Percentiles rank a stretch among this genome's conserved stretches.
Evolutionary conservation across 2,888 invertebrate genomes (phyloP).

Genomic region (Orthonychiurus folsomi): DNA sequence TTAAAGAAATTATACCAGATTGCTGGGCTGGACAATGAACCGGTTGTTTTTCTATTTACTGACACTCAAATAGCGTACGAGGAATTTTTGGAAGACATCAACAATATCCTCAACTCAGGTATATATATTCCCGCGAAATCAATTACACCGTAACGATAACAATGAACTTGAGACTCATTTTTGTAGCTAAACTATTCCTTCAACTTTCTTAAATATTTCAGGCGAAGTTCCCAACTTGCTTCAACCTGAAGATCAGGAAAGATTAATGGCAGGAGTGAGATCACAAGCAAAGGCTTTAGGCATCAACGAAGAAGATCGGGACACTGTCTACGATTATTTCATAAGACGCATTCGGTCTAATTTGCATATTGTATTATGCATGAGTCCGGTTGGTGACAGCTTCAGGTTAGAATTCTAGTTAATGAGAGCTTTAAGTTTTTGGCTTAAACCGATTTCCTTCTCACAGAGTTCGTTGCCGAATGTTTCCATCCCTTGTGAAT

Average conservation of each 20-base stretch:
- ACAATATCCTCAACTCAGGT: conserved; percentile 84
- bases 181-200: neutral
- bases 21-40: conserved; percentile 63
- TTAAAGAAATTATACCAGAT: conserved; percentile 66
- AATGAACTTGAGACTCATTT: neutral
- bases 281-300: conserved; percentile 61
- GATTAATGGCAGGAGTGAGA: conserved; percentile 65
- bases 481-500: conserved; percentile 87
- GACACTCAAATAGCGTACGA: conserved; percentile 85
- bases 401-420: conserved; percentile 54
- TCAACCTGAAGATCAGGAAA: conserved; percentile 75
- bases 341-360: conserved; percentile 72
- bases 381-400: conserved; percentile 83
- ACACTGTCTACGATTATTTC: conserved; percentile 74
- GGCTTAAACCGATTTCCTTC: no score
- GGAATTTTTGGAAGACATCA: conserved; percentile 84
- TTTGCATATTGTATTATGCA: conserved; percentile 76
- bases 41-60: conserved; percentile 76
- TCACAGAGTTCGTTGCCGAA: conserved; percentile 67
- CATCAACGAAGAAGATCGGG: conserved; percentile 58
- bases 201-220: conserved; percentile 44
- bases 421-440: conserved; percentile 1
- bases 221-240: conserved; percentile 87
- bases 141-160: no score
- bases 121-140: conserved; percentile 13